phyloP scores from a whole-genome alignment of 2,888 invertebrate genomes.

The Lepidonotus clava region DNA sequence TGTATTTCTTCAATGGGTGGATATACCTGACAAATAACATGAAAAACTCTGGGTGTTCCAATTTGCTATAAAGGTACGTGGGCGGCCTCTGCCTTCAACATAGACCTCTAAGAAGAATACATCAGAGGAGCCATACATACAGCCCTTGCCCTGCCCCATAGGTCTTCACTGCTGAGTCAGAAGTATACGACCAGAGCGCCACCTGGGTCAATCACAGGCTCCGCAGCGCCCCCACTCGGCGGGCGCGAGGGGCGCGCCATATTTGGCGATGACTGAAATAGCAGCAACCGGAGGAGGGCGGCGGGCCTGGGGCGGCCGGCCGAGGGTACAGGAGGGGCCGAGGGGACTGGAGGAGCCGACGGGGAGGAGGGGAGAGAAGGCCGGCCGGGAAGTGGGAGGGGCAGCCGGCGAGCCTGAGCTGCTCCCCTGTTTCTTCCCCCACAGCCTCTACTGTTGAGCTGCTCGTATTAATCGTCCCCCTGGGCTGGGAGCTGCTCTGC shows the following conservation, averaged over 20 bases:
- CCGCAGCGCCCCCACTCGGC: constrained; percentile 45
- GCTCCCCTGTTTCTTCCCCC: too few species aligned
- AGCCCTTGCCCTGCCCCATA: too few species aligned
- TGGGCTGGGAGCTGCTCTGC: too few species aligned
- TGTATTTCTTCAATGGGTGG: too few species aligned
- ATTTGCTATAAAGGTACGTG: too few species aligned
- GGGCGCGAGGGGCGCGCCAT: constrained; percentile 23
- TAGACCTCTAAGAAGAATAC: too few species aligned
- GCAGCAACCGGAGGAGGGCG: constrained; percentile 35
- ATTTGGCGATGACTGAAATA: constrained; percentile 48
- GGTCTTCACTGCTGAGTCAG: background rate
- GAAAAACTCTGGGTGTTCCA: too few species aligned
- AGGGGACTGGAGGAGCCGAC: constrained; percentile 3
- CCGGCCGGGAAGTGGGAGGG: background rate
- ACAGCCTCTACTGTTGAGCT: too few species aligned
- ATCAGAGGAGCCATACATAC: too few species aligned
- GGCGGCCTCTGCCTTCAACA: too few species aligned
- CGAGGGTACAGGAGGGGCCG: background rate
- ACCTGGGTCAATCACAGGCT: background rate
- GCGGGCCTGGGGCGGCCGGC: background rate
- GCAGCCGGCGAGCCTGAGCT: background rate
- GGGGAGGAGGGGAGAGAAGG: background rate
- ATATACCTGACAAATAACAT: too few species aligned
- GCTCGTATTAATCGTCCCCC: too few species aligned
- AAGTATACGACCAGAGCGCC: background rate